Evolutionary conservation across 2,797 vertebrate genomes (phyloP).

Genomic region (Gymnoscopelus braueri): DNA sequence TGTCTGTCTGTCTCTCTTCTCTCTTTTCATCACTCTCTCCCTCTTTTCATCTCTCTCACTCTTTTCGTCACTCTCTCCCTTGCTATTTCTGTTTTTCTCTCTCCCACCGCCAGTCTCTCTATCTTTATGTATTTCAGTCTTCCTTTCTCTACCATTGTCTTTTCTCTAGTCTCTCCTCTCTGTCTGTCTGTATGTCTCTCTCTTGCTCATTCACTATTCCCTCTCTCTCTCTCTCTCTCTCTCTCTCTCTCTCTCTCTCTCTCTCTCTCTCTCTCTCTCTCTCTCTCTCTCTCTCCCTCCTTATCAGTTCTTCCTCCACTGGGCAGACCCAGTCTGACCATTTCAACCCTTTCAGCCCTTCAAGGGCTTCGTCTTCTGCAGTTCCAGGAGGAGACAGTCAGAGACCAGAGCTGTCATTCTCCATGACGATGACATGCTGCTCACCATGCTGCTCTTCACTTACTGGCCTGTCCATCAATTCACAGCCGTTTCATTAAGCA

Average conservation of each 20-base stretch:
- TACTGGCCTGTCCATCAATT: constrained; percentile 55
- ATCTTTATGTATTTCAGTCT: neutral
- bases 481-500: constrained; percentile 57
- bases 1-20: constrained; percentile 12
- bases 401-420: constrained; percentile 78
- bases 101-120: constrained; percentile 15
- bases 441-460: constrained; percentile 46
- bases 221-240: neutral
- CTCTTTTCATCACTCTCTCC: constrained; percentile 16
- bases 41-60: constrained; percentile 44
- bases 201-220: neutral
- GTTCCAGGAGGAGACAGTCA: constrained; percentile 86
- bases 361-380: constrained; percentile 89
- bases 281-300: constrained; percentile 38
- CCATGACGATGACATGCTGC: constrained; percentile 4
- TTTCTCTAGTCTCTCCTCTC: constrained; percentile 9
- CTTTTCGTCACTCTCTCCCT: constrained; percentile 41
- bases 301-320: constrained; percentile 47
- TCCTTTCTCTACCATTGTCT: constrained; percentile 16
- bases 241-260: constrained; percentile 5
- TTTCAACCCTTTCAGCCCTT: constrained; percentile 88
- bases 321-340: constrained; percentile 67
- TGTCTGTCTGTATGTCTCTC: neutral
- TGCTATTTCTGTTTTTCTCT: constrained; percentile 7
- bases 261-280: constrained; percentile 21